phyloP scores from a whole-genome alignment of 2,113 vertebrate species.

The Octodon degus region DNA sequence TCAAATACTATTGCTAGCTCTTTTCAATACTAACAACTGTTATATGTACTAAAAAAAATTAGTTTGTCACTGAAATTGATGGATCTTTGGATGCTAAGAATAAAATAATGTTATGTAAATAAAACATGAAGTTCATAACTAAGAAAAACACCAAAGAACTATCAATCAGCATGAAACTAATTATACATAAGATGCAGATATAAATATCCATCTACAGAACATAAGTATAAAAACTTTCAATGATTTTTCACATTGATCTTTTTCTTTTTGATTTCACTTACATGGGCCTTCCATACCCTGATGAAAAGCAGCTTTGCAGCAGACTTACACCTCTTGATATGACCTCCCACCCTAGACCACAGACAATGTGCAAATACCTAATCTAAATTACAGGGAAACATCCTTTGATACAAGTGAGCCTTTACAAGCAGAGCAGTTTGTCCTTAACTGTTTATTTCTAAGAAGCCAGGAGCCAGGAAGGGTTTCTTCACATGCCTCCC shows the following conservation, averaged over 20 bases:
- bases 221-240: neutral
- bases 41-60: neutral
- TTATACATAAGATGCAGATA: neutral
- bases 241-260: neutral
- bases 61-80: neutral
- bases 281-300: neutral
- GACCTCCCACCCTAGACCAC: neutral
- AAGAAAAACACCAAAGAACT: constrained; percentile 18
- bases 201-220: neutral
- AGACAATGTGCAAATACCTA: neutral
- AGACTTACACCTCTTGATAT: neutral
- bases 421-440: neutral
- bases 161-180: neutral
- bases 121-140: neutral
- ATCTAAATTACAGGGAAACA: neutral
- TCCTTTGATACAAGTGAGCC: neutral
- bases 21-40: neutral
- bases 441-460: neutral
- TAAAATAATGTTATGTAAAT: constrained; percentile 15
- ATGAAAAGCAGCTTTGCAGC: neutral
- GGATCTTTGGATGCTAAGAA: neutral
- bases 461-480: neutral
- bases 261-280: neutral
- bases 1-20: neutral
- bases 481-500: neutral